Percentiles rank a stretch among this genome's conserved stretches.
Conservation (phyloP, 2,113 vertebrate species). For the Girardinichthys multiradiatus region DNA sequence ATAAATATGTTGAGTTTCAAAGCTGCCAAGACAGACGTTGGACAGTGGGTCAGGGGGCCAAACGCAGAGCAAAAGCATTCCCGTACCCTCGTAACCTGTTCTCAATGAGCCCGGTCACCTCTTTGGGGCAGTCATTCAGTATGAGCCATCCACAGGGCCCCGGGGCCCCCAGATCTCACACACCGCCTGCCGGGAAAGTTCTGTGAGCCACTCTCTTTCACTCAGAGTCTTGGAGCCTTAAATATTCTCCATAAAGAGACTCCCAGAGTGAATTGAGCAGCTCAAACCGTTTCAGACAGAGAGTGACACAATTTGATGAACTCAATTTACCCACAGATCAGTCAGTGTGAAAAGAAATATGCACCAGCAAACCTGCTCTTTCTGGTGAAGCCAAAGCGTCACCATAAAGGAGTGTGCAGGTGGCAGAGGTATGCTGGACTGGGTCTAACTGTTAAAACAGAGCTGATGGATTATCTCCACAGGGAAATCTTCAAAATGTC, state of each 20-base stretch:
- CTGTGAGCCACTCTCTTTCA: slow-evolving; percentile 45
- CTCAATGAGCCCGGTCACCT: slow-evolving; percentile 73
- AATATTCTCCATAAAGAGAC: slow-evolving; percentile 46
- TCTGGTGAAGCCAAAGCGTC: slow-evolving; percentile 21
- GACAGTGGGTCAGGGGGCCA: slow-evolving; percentile 75
- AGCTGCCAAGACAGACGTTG: slow-evolving; percentile 68
- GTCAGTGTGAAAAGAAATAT: slow-evolving; percentile 18
- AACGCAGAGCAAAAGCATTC: slow-evolving; percentile 71
- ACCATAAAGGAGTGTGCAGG: slow-evolving; percentile 25
- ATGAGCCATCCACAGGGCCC: slow-evolving; percentile 58
- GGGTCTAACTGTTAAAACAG: slow-evolving; percentile 6
- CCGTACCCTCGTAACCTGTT: slow-evolving; percentile 72
- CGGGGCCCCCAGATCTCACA: slow-evolving; percentile 67
- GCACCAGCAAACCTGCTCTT: slow-evolving; percentile 29
- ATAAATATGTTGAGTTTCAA: slow-evolving; percentile 78
- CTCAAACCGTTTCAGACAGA: slow-evolving; percentile 34
- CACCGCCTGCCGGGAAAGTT: slow-evolving; percentile 48
- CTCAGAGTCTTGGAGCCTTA: slow-evolving; percentile 43
- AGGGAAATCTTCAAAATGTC: background rate
- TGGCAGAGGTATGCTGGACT: slow-evolving; percentile 8
- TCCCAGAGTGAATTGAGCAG: slow-evolving; percentile 7
- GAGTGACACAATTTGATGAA: slow-evolving; percentile 34
- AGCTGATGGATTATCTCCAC: slow-evolving; percentile 37
- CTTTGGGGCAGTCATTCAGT: slow-evolving; percentile 67
- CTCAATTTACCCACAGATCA: slow-evolving; percentile 11